These are phyloP conservation scores for Musca domestica DNA, from an alignment of 1,140 invertebrate species.

Conservation along the genomic window DNA sequence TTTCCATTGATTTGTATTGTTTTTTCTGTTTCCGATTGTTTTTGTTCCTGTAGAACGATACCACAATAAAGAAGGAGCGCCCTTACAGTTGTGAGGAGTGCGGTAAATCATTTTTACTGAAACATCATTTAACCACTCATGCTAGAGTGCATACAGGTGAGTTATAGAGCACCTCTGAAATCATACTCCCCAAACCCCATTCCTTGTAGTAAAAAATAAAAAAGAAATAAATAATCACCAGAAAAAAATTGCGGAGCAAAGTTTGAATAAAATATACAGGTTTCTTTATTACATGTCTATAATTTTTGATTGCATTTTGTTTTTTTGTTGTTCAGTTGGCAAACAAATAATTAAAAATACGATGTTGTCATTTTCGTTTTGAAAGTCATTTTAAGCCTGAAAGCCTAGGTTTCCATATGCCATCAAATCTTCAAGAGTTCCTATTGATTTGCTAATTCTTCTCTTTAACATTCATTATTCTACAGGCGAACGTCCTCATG, in stretches of 20 bases:
- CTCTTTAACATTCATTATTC: neutral
- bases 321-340: constrained; percentile 18
- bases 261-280: too few species aligned
- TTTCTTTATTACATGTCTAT: neutral
- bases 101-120: constrained; percentile 78
- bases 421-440: too few species aligned
- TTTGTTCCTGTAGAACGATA: constrained; percentile 39
- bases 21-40: neutral
- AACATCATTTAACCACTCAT: constrained; percentile 79
- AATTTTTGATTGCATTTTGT: constrained; percentile 5
- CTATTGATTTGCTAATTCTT: neutral
- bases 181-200: neutral
- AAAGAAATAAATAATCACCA: constrained; percentile 1
- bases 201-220: too few species aligned
- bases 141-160: constrained; percentile 72
- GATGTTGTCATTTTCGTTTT: neutral
- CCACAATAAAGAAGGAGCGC: constrained; percentile 62
- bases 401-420: too few species aligned
- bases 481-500: constrained; percentile 73
- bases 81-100: constrained; percentile 79
- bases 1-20: too few species aligned
- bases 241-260: too few species aligned
- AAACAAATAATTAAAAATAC: too few species aligned
- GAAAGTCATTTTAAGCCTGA: too few species aligned
- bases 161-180: neutral